A percentile compares a stretch with the other conserved stretches of the same genome.
Conservation (phyloP, 2,888 invertebrate genomes). For the Lacanobia wlatinum region DNA sequence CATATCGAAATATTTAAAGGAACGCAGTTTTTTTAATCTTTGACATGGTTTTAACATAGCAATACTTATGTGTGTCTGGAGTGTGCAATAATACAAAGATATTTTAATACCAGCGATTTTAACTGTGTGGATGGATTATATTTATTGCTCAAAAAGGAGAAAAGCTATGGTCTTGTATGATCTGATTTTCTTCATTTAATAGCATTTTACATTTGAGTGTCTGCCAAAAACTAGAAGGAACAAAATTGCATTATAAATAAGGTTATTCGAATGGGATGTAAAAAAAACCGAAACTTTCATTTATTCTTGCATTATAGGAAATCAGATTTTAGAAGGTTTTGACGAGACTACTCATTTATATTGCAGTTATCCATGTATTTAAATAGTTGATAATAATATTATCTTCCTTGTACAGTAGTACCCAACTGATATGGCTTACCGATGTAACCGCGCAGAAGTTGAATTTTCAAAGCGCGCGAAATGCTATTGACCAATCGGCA, state of each 20-base stretch:
- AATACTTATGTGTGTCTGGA: not conserved
- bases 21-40: not conserved
- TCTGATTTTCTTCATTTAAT: not conserved
- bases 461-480: too few species aligned
- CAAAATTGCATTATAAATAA: not conserved
- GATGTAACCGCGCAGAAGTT: too few species aligned
- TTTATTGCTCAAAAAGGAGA: not conserved
- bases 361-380: slow-evolving; percentile 4
- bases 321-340: not conserved
- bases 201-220: slow-evolving; percentile 5
- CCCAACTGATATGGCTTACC: too few species aligned
- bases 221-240: not conserved
- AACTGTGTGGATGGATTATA: not conserved
- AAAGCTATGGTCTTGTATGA: not conserved
- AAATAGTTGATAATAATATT: not conserved
- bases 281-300: not conserved
- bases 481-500: too few species aligned
- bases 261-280: too few species aligned
- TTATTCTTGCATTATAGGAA: not conserved
- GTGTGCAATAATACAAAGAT: slow-evolving; percentile 23
- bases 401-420: not conserved
- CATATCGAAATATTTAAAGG: slow-evolving; percentile 20
- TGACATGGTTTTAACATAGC: not conserved
- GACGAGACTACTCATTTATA: not conserved
- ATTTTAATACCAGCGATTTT: slow-evolving; percentile 15